Evolutionary conservation across 2,888 invertebrate genomes (phyloP).

Genomic region (Drosophila glabriapex): DNA sequence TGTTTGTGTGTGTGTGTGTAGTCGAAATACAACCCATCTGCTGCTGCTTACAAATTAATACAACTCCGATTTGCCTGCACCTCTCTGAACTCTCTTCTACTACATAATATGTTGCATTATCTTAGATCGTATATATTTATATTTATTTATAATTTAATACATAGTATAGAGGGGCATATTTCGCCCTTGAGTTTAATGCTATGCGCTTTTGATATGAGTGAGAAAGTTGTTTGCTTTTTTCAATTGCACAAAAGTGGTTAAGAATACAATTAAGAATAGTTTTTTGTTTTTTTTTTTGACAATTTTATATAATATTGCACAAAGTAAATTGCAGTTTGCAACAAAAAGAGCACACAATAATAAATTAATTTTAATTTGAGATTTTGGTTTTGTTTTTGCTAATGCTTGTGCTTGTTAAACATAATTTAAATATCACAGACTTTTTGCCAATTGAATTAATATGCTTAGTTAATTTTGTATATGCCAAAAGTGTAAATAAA

Average conservation of each 20-base stretch:
- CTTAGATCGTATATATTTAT: constrained; percentile 35
- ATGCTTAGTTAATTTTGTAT: constrained; percentile 69
- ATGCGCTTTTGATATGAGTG: constrained; percentile 75
- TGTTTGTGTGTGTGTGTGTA: constrained; percentile 24
- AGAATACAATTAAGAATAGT: constrained; percentile 42
- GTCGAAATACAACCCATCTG: constrained; percentile 71
- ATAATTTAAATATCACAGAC: constrained; percentile 81
- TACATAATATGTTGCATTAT: constrained; percentile 43
- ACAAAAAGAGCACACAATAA: constrained; percentile 57
- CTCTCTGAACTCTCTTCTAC: constrained; percentile 32
- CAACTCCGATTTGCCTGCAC: constrained; percentile 48
- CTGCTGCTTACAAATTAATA: constrained; percentile 72
- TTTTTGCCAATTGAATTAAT: constrained; percentile 81
- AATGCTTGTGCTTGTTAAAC: constrained; percentile 56
- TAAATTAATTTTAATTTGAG: constrained; percentile 60
- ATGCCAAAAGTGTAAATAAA: constrained; percentile 54
- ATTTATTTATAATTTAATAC: constrained; percentile 30
- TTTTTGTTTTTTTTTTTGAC: constrained; percentile 23
- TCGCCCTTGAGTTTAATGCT: constrained; percentile 55
- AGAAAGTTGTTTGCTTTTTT: constrained; percentile 45
- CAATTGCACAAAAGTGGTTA: constrained; percentile 71
- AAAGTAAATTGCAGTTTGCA: constrained; percentile 57
- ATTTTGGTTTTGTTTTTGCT: constrained; percentile 26
- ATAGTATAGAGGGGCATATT: constrained; percentile 22
- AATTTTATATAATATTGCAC: constrained; percentile 66